Conservation (phyloP, 1,140 invertebrate genomes). For the Telenomus remus region DNA sequence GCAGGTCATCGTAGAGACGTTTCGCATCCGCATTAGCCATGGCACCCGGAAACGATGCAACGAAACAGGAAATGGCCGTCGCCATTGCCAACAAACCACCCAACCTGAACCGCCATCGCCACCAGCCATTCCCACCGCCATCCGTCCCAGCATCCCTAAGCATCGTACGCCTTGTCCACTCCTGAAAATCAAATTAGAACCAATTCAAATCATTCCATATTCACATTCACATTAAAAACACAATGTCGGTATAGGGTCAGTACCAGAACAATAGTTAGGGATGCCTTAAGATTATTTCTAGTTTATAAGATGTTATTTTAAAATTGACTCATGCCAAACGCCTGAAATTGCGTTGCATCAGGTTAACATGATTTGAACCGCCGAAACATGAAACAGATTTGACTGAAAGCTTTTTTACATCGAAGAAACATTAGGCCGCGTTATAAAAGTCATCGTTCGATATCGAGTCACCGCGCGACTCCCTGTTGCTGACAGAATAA, state of each 20-base stretch:
- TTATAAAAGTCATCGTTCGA: conserved; percentile 42
- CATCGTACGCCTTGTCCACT: conserved; percentile 89
- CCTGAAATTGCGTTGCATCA: conserved; percentile 8
- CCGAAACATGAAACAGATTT: conserved; percentile 27
- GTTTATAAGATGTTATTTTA: no score
- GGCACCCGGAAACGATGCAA: conserved; percentile 70
- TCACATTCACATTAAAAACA: no score
- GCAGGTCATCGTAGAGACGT: conserved; percentile 94
- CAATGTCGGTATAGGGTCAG: no score
- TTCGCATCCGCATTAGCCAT: conserved; percentile 92
- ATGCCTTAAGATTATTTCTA: no score
- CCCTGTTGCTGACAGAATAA: conserved; percentile 22
- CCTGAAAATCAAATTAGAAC: conserved; percentile 74
- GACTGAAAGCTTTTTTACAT: conserved; percentile 46
- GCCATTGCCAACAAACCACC: conserved; percentile 76
- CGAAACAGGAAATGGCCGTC: conserved; percentile 79
- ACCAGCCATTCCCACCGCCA: conserved; percentile 77
- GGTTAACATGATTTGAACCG: conserved; percentile 27
- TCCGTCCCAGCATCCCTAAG: conserved; percentile 76
- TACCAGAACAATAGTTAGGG: no score
- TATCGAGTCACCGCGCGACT: conserved; percentile 36
- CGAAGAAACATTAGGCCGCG: conserved; percentile 21
- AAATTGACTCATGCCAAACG: conserved; percentile 15
- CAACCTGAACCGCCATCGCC: conserved; percentile 81
- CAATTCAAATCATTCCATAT: no score